phyloP scores from a whole-genome alignment of 1,140 invertebrate genomes.

The Tachypleus tridentatus region DNA sequence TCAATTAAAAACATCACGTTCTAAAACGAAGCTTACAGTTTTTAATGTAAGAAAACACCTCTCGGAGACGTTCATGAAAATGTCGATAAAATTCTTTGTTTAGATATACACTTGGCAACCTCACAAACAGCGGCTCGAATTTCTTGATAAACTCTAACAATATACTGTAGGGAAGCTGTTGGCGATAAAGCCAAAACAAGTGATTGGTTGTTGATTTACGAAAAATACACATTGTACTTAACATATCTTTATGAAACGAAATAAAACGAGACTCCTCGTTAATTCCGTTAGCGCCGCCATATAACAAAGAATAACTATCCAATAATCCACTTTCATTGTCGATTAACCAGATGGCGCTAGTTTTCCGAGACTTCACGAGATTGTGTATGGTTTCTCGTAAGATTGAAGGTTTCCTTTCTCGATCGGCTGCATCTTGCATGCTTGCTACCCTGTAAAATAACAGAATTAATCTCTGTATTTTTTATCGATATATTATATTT shows the following conservation, averaged over 20 bases:
- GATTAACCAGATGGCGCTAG: slow-evolving; percentile 34
- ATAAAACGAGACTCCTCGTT: slow-evolving; percentile 25
- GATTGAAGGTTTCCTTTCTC: slow-evolving; percentile 30
- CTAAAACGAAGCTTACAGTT: too few species aligned
- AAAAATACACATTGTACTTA: slow-evolving; percentile 34
- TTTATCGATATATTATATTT: too few species aligned
- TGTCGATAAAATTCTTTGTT: too few species aligned
- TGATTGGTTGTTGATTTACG: slow-evolving; percentile 28
- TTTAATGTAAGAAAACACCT: too few species aligned
- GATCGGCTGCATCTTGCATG: slow-evolving; percentile 36
- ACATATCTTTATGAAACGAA: slow-evolving; percentile 32
- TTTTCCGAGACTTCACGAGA: slow-evolving; percentile 29
- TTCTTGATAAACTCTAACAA: too few species aligned
- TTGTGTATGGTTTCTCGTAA: slow-evolving; percentile 35
- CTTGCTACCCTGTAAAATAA: slow-evolving; percentile 32
- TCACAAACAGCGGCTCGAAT: too few species aligned
- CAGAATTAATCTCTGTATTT: slow-evolving; percentile 1
- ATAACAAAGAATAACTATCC: slow-evolving; percentile 34
- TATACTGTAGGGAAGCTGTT: too few species aligned
- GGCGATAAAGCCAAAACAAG: too few species aligned
- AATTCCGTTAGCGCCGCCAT: slow-evolving; percentile 18
- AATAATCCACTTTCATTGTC: slow-evolving; percentile 38
- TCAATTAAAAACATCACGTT: too few species aligned
- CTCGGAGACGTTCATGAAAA: too few species aligned
- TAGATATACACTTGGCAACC: too few species aligned